Base-by-base conservation (phyloP, 2,113 vertebrate species). In the Eudyptes chrysolophus region DNA sequence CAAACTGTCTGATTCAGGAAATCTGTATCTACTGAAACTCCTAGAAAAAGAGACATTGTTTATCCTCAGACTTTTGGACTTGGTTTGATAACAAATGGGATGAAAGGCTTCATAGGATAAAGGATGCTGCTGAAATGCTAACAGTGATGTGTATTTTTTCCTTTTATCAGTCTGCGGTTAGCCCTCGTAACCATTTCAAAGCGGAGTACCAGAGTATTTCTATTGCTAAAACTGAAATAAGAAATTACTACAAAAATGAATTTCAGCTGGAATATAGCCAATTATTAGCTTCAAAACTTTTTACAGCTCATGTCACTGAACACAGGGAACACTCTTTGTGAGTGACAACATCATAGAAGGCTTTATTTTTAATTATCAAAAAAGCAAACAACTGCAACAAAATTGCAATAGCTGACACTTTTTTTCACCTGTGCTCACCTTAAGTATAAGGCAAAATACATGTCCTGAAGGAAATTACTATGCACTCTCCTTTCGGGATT, bases 361-460 rank as follows among this genome's bases (percentile, higher is more conserved):
- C 48, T 95, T 96, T 66, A 78, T 82, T 92, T 93, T 92, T 87
- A 93, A 87, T 82, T 42, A 87, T 71, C 69, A 79, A 40, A 87
- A 97, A 92, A 92, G 85, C 58, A 94, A 98, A 97, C 57, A 78
- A 94, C 81, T 48, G 74, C 82, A 95, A 96, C 49, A 93, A 95
- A 97, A 96, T 84, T 93, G 66, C 72, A 89, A 61, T 61, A 92
- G 25, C 16, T 91, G 85, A 76, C 57, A 65, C 5, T 61, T 84
- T 81, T 93, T 96, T 97, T 95, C 60, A 90, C 44, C 60, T 96
- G 82, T 86, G 52, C 64, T 94, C 52, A 92, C 38, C 74, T 94
- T 83, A 95, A 30, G 15, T n/a, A 8, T 40, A 58, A 92, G 65
- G 89, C 34, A 96, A 97, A 95, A 91, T 92, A 92, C 49, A 52